Percentiles rank a stretch among this genome's conserved stretches.
Evolutionary conservation across 2,113 vertebrate genomes (phyloP).

Genomic region (Urocitellus parryii): DNA sequence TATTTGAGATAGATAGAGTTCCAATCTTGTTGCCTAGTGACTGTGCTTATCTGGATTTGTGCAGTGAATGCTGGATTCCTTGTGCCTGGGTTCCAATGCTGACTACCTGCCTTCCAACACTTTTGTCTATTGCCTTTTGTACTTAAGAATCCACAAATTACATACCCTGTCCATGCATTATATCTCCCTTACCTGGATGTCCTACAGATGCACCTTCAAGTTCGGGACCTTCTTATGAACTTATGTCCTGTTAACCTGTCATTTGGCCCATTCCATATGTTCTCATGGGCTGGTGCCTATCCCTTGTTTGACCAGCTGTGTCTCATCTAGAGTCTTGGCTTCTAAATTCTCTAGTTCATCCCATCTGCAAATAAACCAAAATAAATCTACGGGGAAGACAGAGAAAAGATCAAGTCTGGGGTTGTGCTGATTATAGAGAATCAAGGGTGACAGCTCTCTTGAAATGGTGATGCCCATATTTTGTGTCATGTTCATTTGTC

Average conservation of each 20-base stretch:
- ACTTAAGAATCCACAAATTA: background rate
- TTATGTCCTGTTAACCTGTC: background rate
- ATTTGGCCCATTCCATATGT: background rate
- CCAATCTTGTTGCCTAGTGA: slow-evolving; percentile 65
- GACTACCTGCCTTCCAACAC: background rate
- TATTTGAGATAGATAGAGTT: slow-evolving; percentile 40
- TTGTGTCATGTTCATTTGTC: background rate
- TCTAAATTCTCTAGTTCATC: background rate
- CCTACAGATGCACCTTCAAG: background rate
- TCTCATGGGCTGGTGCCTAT: background rate
- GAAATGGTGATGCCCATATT: background rate
- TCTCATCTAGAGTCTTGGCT: background rate
- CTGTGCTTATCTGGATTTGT: slow-evolving; percentile 53
- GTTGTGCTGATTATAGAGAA: background rate
- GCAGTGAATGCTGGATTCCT: background rate
- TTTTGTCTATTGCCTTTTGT: background rate
- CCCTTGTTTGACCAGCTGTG: background rate
- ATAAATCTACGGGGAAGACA: background rate
- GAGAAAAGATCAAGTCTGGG: background rate
- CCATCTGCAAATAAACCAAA: background rate
- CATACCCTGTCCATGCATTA: background rate
- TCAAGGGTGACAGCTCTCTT: background rate
- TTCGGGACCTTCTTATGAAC: background rate
- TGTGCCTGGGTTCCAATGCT: background rate
- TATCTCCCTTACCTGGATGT: background rate